Evolutionary conservation across 35 echinoderm and acorn worm genomes (phyloP), one percentile per base, ranked within the genome.

Genomic region (Acanthaster planci): DNA sequence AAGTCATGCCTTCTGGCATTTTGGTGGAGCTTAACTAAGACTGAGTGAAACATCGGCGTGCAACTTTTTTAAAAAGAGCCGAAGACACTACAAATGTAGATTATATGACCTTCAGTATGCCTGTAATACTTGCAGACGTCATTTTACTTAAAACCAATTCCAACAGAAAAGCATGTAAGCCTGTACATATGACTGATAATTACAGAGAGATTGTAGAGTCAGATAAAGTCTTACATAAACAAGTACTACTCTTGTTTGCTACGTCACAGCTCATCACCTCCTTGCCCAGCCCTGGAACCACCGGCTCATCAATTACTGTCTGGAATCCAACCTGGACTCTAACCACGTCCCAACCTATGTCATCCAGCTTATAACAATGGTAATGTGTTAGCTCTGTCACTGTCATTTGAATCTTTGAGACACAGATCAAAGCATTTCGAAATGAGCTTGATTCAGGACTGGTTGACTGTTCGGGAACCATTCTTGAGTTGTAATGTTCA

Each of bases 361-460:
- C 64, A 10, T 72, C 26, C 64, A 72, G 29, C 64, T 72, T 72
- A 72, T 72, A 12, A 36, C 64, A 72, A 72, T 72, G 64, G 64
- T 72, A 72, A 36, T 14, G 10, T 47, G 42, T 47, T 6, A 47
- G 42, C 42, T 47, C 12, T 47, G 42, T 47, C 42, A 47, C 42
- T 47, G 12, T 47, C 4, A 47, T 47, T 47, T 47, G 42, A 47
- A 47, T 6, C 12, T n/a, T n/a, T n/a, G n/a, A n/a, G n/a, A n/a
- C n/a, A n/a, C n/a, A n/a, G n/a, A n/a, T n/a, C n/a, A n/a, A n/a
- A n/a, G n/a, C n/a, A n/a, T n/a, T n/a, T n/a, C n/a, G n/a, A n/a
- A n/a, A n/a, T n/a, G n/a, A n/a, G n/a, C n/a, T n/a, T n/a, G n/a
- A n/a, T n/a, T n/a, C n/a, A n/a, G n/a, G n/a, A n/a, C n/a, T n/a